Base-by-base conservation (phyloP, 2,888 invertebrate species). In the Anoplius nigerrimus region DNA sequence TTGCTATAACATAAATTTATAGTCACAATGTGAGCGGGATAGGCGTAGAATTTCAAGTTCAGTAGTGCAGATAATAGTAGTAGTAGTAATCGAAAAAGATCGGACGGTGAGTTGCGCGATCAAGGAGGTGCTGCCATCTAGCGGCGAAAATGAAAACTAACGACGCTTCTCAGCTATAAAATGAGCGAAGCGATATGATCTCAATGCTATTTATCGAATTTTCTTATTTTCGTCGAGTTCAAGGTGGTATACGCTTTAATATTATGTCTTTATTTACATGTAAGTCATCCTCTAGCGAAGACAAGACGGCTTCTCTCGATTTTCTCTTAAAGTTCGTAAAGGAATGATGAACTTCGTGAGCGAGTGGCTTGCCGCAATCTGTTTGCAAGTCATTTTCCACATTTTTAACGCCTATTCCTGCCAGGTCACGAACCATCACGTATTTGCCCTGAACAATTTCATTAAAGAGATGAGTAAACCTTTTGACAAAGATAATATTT, bases 341-440 rank as follows among this genome's bases (percentile, higher is more conserved):
- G 2, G 88, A 82, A 27, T 79, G 80, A 61, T 85, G 76, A 63
- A 88, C 65, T 64, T 86, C 84, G 27, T 86, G 80, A 46, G 83
- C 81, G 3, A 88, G 64, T 3, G 87, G 76, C 42, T 72, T 75
- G 1, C 85, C 86, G 57, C 88, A 88, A 52, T 83, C 74, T 5
- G 82, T 86, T 64, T 82, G 82, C 2, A 71, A 66, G 76, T 94
- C 94, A 52, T 91, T 91, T 64, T 93, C 92, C 0, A 92, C 89
- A 0, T 89, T 83, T 72, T 90, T 89, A 56, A 95, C 87, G 0
- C 93, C 94, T 21, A 94, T 86, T 0, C 95, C 95, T 0, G 93
- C 94, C 11, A 95, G 87, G 2, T 93, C 93, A 0, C 95, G 91
- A 13, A 95, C 91, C 27, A 94, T 87, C 0, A 92, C 91, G 87